phyloP scores from a whole-genome alignment of 2,797 vertebrate genomes.

The Phoeniculus purpureus region DNA sequence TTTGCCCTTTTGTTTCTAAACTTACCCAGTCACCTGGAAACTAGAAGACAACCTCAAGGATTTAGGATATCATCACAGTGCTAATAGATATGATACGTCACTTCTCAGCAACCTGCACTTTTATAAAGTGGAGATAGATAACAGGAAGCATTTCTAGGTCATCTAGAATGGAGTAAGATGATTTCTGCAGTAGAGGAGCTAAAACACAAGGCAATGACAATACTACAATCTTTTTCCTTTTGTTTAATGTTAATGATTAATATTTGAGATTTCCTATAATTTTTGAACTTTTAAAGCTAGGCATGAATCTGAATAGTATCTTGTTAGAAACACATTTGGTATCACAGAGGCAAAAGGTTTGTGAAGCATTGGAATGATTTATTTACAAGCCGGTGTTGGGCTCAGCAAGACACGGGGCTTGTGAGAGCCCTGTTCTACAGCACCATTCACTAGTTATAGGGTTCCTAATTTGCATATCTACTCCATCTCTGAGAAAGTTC shows the following conservation, averaged over 20 bases:
- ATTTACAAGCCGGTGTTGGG: no score
- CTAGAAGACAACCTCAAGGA: neutral
- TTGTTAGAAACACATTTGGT: no score
- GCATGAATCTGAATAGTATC: neutral
- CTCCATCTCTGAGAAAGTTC: no score
- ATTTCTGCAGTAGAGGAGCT: neutral
- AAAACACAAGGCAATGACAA: neutral
- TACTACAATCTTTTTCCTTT: neutral
- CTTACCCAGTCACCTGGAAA: neutral
- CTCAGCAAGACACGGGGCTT: no score
- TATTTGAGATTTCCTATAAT: neutral
- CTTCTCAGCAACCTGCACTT: neutral
- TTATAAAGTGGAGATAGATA: neutral
- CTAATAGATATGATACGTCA: neutral
- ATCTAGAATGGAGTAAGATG: neutral
- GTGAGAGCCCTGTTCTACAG: no score
- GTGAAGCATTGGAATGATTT: no score
- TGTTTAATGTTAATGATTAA: neutral
- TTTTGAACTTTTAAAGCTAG: conserved; percentile 19
- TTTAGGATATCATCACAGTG: neutral
- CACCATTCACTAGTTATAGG: no score
- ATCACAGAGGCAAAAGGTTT: no score
- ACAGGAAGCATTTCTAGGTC: neutral
- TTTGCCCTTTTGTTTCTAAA: conserved; percentile 13
- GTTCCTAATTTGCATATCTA: no score